phyloP scores from a whole-genome alignment of 2,888 invertebrate genomes.

The Hyles lineata region DNA sequence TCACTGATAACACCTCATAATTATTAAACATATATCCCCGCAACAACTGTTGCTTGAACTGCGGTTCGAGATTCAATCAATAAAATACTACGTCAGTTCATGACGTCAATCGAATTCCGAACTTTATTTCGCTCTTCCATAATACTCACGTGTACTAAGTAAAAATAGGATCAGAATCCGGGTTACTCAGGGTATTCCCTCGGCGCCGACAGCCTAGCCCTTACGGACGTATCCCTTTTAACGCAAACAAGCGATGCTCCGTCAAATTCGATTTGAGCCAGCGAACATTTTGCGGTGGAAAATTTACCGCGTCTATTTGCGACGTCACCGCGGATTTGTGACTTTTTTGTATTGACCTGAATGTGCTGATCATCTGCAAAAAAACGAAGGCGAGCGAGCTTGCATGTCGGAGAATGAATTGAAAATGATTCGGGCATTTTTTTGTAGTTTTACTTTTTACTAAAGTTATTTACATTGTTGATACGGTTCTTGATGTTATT shows the following conservation, averaged over 20 bases:
- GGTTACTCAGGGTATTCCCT: neutral
- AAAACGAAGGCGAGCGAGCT: neutral
- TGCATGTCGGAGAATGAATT: neutral
- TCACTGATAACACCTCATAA: too few relatives aligned
- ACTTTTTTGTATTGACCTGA: slow-evolving; percentile 5
- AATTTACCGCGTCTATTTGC: slow-evolving; percentile 43
- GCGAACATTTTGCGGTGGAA: slow-evolving; percentile 34
- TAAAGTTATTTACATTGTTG: neutral
- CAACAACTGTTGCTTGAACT: too few relatives aligned
- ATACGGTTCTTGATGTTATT: too few relatives aligned
- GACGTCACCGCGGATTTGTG: slow-evolving; percentile 36
- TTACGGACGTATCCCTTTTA: slow-evolving; percentile 63
- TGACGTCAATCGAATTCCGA: neutral
- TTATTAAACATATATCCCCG: too few relatives aligned
- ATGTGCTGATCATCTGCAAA: neutral
- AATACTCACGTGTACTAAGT: neutral
- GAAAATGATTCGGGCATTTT: neutral
- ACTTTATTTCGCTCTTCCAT: neutral
- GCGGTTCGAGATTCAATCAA: too few relatives aligned
- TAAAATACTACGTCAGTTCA: neutral
- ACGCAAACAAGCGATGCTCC: slow-evolving; percentile 47
- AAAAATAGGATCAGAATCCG: neutral
- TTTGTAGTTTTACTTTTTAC: neutral
- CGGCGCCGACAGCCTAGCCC: slow-evolving; percentile 16
- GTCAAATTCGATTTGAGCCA: slow-evolving; percentile 52